Percentiles rank a stretch among this genome's conserved stretches.
These are phyloP conservation scores for Arrhopalites spinosus DNA, from an alignment of 2,888 invertebrate genomes.

Conservation along the genomic window DNA sequence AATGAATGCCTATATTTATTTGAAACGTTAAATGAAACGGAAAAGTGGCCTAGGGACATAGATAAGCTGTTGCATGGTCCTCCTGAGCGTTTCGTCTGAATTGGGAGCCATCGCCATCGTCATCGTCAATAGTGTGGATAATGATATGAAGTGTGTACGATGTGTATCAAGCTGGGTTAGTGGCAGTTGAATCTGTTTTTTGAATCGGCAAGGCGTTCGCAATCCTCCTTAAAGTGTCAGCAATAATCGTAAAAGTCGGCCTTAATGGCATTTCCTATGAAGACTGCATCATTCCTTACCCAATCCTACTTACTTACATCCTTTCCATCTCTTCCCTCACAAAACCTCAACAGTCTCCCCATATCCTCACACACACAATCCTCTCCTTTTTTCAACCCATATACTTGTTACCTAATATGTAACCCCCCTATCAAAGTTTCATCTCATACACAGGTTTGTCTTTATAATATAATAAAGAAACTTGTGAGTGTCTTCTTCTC, in stretches of 20 bases:
- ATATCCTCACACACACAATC: constrained; percentile 4
- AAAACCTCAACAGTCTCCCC: not conserved
- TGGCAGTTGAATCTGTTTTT: constrained; percentile 53
- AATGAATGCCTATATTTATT: constrained; percentile 35
- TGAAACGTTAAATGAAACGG: constrained; percentile 38
- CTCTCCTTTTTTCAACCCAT: too few relatives aligned
- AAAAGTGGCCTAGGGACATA: constrained; percentile 32
- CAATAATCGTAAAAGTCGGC: constrained; percentile 56
- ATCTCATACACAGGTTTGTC: not conserved
- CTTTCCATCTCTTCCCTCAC: constrained; percentile 28
- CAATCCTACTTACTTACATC: constrained; percentile 26
- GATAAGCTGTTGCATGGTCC: constrained; percentile 27
- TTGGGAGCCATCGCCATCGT: constrained; percentile 32
- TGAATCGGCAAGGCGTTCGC: constrained; percentile 53
- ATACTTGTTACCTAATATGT: too few relatives aligned
- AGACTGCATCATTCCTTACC: constrained; percentile 49
- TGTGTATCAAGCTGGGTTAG: constrained; percentile 53
- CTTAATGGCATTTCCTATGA: constrained; percentile 54
- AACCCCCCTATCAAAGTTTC: too few relatives aligned
- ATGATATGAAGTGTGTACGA: constrained; percentile 53
- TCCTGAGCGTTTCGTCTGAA: not conserved
- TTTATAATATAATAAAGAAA: constrained; percentile 4
- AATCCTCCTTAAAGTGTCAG: constrained; percentile 55
- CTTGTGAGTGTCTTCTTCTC: not conserved
- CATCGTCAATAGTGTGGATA: constrained; percentile 49